phyloP scores from a whole-genome alignment of 2,888 invertebrate species.

The Volucella inanis region DNA sequence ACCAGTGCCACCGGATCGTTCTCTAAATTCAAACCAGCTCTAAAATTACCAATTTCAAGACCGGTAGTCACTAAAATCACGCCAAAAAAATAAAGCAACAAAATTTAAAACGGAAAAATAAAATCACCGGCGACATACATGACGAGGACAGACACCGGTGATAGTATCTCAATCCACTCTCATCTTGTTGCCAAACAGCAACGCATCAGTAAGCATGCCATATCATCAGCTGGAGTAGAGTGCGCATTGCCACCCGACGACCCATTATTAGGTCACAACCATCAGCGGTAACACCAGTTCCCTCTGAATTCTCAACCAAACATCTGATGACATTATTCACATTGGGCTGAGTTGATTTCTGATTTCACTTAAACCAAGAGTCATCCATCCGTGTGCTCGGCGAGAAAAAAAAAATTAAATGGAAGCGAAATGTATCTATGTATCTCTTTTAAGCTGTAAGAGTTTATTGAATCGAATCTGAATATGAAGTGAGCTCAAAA shows the following conservation, averaged over 20 bases:
- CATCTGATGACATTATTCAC: constrained; percentile 29
- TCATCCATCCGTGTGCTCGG: constrained; percentile 27
- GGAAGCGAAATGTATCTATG: constrained; percentile 30
- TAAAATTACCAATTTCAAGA: constrained; percentile 55
- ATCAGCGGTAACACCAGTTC: constrained; percentile 11
- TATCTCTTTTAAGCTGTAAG: constrained; percentile 8
- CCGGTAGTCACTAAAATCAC: constrained; percentile 64
- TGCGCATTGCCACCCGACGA: constrained; percentile 56
- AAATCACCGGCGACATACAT: not conserved
- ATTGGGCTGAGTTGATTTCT: constrained; percentile 36
- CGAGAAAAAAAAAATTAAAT: constrained; percentile 18
- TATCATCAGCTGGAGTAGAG: constrained; percentile 58
- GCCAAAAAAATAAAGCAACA: constrained; percentile 7
- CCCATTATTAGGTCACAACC: constrained; percentile 70
- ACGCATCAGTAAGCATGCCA: constrained; percentile 42
- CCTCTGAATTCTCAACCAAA: not conserved
- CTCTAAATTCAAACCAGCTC: constrained; percentile 45
- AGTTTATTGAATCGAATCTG: constrained; percentile 52
- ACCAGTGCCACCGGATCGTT: constrained; percentile 56
- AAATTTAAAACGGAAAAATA: not conserved
- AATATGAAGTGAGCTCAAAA: constrained; percentile 65
- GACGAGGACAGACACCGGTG: constrained; percentile 48
- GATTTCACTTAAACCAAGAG: constrained; percentile 57
- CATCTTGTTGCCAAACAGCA: constrained; percentile 29
- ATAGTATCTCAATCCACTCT: constrained; percentile 56